Evolutionary conservation across 2,113 vertebrate genomes (phyloP).

Genomic region (Caloenas nicobarica): DNA sequence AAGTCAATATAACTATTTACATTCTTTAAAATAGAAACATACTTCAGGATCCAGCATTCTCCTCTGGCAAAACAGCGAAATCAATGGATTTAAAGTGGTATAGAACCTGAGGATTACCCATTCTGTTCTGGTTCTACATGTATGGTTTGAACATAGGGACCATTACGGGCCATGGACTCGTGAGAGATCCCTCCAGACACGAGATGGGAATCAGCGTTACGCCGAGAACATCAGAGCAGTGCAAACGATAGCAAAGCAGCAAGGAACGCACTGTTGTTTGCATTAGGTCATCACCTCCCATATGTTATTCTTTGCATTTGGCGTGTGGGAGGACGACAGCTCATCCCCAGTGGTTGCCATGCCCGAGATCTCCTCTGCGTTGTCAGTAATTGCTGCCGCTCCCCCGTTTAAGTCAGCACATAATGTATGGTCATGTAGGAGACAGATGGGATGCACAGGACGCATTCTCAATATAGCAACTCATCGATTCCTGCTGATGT

Average conservation of each 20-base stretch:
- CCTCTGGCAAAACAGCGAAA: background rate
- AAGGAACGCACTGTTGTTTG: background rate
- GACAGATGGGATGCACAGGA: conserved; percentile 1
- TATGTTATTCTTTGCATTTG: background rate
- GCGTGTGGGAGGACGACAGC: background rate
- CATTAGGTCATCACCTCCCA: conserved; percentile 18
- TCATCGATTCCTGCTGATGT: background rate
- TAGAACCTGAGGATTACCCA: background rate
- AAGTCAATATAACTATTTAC: background rate
- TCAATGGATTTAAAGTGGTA: background rate
- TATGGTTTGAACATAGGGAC: background rate
- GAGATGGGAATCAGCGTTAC: fast-evolving
- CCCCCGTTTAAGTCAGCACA: background rate
- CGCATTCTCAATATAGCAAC: background rate
- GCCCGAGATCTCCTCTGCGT: background rate
- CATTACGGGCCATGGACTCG: background rate
- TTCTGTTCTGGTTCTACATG: background rate
- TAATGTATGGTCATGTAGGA: background rate
- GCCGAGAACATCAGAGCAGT: background rate
- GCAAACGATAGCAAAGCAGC: background rate
- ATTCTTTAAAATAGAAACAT: background rate
- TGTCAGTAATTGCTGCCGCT: conserved; percentile 36
- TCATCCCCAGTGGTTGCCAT: background rate
- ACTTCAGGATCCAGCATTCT: background rate
- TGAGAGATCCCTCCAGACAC: background rate